Evolutionary conservation across 1,140 invertebrate genomes (phyloP).

Genomic region (Himalopsyche phryganea): DNA sequence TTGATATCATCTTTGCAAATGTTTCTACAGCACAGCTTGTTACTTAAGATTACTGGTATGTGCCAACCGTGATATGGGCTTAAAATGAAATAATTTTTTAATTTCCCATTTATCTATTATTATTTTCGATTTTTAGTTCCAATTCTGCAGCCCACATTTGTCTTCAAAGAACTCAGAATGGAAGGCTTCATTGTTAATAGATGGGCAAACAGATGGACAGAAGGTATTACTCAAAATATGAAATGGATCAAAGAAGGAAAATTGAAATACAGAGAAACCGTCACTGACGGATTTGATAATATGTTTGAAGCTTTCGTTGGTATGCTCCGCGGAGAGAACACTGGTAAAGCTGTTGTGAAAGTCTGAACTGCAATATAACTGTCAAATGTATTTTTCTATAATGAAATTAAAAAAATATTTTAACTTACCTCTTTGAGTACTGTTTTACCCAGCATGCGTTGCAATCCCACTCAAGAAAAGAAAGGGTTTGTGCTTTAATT

Average conservation of each 20-base stretch:
- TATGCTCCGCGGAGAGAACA: slow-evolving; percentile 60
- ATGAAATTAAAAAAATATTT: not conserved
- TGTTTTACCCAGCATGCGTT: too few relatives aligned
- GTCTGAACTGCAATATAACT: slow-evolving; percentile 34
- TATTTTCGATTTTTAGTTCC: slow-evolving; percentile 44
- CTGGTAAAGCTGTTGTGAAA: slow-evolving; percentile 63
- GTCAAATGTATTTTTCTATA: not conserved
- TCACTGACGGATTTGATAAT: slow-evolving; percentile 63
- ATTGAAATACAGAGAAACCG: slow-evolving; percentile 58
- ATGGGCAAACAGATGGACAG: slow-evolving; percentile 50
- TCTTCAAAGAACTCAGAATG: slow-evolving; percentile 56
- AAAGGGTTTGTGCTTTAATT: too few relatives aligned
- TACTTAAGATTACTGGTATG: too few relatives aligned
- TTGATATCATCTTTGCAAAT: too few relatives aligned
- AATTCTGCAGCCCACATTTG: slow-evolving; percentile 51
- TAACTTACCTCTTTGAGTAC: not conserved
- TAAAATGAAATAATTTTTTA: too few relatives aligned
- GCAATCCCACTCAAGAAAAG: too few relatives aligned
- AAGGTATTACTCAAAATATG: slow-evolving; percentile 57
- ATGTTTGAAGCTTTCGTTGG: slow-evolving; percentile 61
- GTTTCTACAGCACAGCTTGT: too few relatives aligned
- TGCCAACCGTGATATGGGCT: too few relatives aligned
- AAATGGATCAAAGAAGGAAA: slow-evolving; percentile 58
- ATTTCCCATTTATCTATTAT: too few relatives aligned
- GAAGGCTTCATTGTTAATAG: slow-evolving; percentile 58